phyloP scores from a whole-genome alignment of 2,797 vertebrate species.

The Neomorphus geoffroyi region DNA sequence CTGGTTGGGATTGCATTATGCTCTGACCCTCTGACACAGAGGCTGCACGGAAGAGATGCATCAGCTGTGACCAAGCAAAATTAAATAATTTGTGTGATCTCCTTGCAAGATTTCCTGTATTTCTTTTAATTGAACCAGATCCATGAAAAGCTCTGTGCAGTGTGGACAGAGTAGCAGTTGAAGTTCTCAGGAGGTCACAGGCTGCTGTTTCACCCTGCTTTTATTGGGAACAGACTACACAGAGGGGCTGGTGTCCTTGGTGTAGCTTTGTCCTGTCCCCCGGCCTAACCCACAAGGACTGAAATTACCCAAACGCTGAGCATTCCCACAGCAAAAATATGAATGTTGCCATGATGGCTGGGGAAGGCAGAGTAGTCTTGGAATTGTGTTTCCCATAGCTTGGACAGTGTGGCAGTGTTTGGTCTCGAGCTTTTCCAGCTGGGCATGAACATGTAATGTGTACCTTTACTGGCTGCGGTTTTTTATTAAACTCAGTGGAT shows the following conservation, averaged over 20 bases:
- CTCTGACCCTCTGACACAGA: neutral
- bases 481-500: neutral
- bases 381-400: neutral
- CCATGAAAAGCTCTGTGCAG: neutral
- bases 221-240: neutral
- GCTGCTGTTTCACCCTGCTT: neutral
- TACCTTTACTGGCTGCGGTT: neutral
- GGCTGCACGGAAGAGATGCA: neutral
- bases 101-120: neutral
- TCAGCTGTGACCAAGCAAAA: neutral
- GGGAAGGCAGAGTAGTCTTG: neutral
- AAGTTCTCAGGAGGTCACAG: neutral
- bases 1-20: neutral
- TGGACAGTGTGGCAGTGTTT: neutral
- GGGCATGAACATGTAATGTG: neutral
- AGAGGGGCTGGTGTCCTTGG: neutral
- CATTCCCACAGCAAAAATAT: neutral
- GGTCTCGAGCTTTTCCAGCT: neutral
- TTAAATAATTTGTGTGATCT: neutral
- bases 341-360: neutral
- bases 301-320: neutral
- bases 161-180: neutral
- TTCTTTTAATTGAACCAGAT: neutral
- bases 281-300: neutral
- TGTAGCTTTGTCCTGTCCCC: neutral